Evolutionary conservation across 2,113 vertebrate species (phyloP), one percentile per base, ranked within the genome.

Genomic region (Gasterosteus aculeatus): DNA sequence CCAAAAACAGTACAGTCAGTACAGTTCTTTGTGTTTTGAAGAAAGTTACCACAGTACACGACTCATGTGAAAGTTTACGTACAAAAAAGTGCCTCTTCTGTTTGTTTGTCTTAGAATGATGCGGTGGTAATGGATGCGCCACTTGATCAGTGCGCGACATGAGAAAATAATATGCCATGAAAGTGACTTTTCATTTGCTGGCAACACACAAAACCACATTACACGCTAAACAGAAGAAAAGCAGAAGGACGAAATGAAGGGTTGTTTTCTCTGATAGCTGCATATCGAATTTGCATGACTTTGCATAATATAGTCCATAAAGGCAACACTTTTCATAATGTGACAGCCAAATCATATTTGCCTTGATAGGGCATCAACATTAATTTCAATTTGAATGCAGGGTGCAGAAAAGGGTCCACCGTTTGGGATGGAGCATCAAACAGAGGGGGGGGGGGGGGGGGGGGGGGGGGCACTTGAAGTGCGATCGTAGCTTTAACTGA

Each of bases 171-270:
- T 79, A 82, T 19, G 83, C 77, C 91, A 88, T 92, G 92, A 93
- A 93, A 93, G 91, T 92, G 92, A 93, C 91, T 93, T 91, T 91
- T 91, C 90, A 92, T 93, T 92, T 88, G 85, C 83, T 73, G 83
- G 86, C 78, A 81, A 75, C 83, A 84, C 90, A 88, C 80, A 87
- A 91, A 92, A 93, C 88, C 71, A 76, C 78, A 89, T 93, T 92
- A 91, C 88, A 92, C 83, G 78, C 81, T 69, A 82, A 91, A 93
- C 85, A 89, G 81, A 80, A 85, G 88, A 88, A 92, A 89, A 91
- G 86, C 90, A 92, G 88, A 91, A 88, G 87, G 91, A 90, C 87
- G 82, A 87, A 90, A 89, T 92, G 86, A 93, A 87, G 84, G 83
- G 84, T 87, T 91, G 88, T 91, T 92, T 92, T 90, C 83, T 90